Base-by-base conservation (phyloP, 1,140 invertebrate genomes). In the Zaprionus lachaisei region DNA sequence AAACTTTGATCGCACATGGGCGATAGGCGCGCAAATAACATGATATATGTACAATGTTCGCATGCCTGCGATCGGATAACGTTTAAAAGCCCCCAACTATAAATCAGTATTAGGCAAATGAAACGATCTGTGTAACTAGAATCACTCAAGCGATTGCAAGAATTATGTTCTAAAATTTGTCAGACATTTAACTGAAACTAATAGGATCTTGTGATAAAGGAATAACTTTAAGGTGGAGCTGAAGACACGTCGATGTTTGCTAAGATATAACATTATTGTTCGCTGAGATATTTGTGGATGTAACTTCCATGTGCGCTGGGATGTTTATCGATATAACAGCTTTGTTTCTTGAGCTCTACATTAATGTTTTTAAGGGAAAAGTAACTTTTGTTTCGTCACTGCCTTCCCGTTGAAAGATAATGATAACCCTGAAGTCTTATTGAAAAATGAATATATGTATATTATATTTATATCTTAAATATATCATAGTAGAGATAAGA, bases 1-100 rank as follows among this genome's bases (percentile, higher is more conserved):
- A 82, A 79, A 86, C 57, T 75, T 56, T 31, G 72, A 64, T 87
- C 65, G 68, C 68, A 64, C 37, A 79, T 55, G 61, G 81, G 77
- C 69, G 78, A 81, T 84, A 84, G 20, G 57, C 47, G 22, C 2
- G 31, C 9, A 54, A 54, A 61, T 26, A 57, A 31, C 22, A 26
- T 28, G 22, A 49, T 64, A 49, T 34, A 58, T 26, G 54, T 15
- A 56, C 26, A 49, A 20, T n/a, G 15, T 34, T 34, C 31, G 15
- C 15, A 41, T 41, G 38, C 38, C 38, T 41, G 38, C 1, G 15
- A 15, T 51, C 47, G 22, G 20, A 51, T 51, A 51, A 51, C 47
- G 47, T 51, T 51, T 51, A 51, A 51, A 22, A 24, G 47, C 20
- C 12, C 38, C 9, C 20, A 22, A 20, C 20, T 51, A 51, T 51